These are phyloP conservation scores for Uloborus plumipes DNA, from an alignment of 2,888 invertebrate species.

Conservation along the genomic window DNA sequence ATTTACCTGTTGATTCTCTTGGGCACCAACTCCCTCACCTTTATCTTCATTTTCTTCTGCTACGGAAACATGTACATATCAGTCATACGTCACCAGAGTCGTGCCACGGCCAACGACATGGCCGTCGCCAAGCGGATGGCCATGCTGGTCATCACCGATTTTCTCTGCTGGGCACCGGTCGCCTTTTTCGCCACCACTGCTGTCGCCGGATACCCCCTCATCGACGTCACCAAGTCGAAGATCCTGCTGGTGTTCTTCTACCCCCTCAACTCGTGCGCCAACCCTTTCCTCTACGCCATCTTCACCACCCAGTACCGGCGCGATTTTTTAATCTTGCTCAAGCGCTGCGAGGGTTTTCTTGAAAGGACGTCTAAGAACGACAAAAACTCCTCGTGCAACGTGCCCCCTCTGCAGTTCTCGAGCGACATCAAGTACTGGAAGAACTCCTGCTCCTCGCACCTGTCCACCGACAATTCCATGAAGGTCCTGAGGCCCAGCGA, in stretches of 20 bases:
- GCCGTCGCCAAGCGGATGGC: conserved; percentile 91
- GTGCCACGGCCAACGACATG: conserved; percentile 76
- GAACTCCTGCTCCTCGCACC: conserved; percentile 39
- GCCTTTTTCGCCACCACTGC: conserved; percentile 91
- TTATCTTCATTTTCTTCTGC: conserved; percentile 85
- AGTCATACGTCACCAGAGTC: conserved; percentile 71
- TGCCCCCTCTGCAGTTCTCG: conserved; percentile 44
- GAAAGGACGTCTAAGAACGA: conserved; percentile 65
- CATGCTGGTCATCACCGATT: conserved; percentile 84
- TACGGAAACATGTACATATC: conserved; percentile 87
- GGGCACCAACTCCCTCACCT: conserved; percentile 83
- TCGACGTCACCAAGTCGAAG: conserved; percentile 79
- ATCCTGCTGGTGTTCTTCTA: conserved; percentile 89
- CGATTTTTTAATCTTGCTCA: conserved; percentile 80
- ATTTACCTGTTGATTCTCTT: conserved; percentile 83
- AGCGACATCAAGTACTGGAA: conserved; percentile 19
- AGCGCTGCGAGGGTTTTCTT: conserved; percentile 74
- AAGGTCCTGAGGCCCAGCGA: conserved; percentile 56
- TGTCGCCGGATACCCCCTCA: conserved; percentile 84
- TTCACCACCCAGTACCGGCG: conserved; percentile 87
- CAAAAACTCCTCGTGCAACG: conserved; percentile 41
- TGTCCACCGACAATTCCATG: conserved; percentile 59
- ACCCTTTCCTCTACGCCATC: conserved; percentile 92
- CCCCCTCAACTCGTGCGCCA: conserved; percentile 91
- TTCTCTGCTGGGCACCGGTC: conserved; percentile 81